Evolutionary conservation across 2,888 invertebrate species (phyloP).

Genomic region (Osedax frankpressi): DNA sequence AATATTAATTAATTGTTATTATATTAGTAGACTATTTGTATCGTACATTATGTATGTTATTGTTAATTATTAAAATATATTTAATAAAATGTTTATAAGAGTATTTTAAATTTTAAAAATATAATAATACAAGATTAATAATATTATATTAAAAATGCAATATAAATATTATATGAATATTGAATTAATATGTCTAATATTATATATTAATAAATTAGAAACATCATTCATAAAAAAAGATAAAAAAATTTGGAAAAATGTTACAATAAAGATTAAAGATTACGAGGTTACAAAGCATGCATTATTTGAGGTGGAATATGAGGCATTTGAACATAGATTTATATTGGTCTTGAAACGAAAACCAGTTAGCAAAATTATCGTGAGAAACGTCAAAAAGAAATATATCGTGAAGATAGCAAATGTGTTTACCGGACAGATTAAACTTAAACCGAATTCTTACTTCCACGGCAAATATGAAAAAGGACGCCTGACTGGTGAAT

Average conservation of each 20-base stretch:
- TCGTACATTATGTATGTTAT: no score
- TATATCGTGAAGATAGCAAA: background rate
- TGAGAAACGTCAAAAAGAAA: background rate
- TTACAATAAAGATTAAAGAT: background rate
- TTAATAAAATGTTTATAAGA: no score
- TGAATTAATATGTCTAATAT: no score
- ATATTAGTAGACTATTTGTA: no score
- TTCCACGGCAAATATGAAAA: background rate
- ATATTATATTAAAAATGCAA: no score
- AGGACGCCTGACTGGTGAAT: background rate
- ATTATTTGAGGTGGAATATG: background rate
- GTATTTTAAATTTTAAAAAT: no score
- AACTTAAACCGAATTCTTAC: background rate
- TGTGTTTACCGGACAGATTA: background rate
- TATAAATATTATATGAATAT: no score
- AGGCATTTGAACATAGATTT: background rate
- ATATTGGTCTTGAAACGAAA: background rate
- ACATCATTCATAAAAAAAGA: no score
- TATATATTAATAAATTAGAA: no score
- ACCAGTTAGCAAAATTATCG: background rate
- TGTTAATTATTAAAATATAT: no score
- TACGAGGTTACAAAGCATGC: background rate
- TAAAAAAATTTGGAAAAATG: background rate
- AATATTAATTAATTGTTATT: no score
- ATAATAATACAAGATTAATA: no score